Evolutionary conservation across 2,888 invertebrate species (phyloP), one percentile per base, ranked within the genome.

Genomic region (Parthenolecanium corni): DNA sequence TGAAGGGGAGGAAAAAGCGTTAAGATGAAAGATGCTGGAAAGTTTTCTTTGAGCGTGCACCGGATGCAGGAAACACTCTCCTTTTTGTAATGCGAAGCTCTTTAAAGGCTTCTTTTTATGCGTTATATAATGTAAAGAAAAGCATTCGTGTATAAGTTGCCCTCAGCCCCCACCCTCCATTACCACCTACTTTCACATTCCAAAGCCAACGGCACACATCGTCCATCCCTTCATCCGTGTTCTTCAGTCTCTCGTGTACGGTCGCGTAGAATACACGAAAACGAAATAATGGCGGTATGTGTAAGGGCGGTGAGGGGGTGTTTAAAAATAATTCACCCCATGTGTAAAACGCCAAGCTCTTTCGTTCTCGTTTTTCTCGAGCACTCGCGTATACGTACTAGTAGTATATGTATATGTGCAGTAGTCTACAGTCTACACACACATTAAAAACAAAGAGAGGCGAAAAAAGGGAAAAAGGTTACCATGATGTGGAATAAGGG

Each of bases 21-120:
- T 40, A 53, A 53, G 53, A 53, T 40, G 53, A 53, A 53, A 53
- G 53, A 40, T 53, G 58, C n/a, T 46, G 49, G 21, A 58, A 58
- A 49, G 57, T 57, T 58, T 49, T 58, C 58, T 58, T 58, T 58
- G 49, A 58, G 38, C 58, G 49, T 38, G 31, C 21, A 36, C n/a
- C n/a, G 44, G 46, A 44, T 16, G n/a, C 16, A 44, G 46, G 46
- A 44, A 20, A 44, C 16, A 9, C 46, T 47, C 49, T 58, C 47
- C 58, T 58, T 58, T 58, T 58, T 58, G 58, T 58, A 58, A 58
- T 49, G 58, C 49, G 58, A 58, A 58, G 58, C 58, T 58, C 57
- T 57, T 57, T 57, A 57, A 31, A 58, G 58, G 58, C 49, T 58
- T 58, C 49, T 58, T 58, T 58, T 47, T 58, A 47, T 49, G 38